These are phyloP conservation scores for Zootoca vivipara DNA, from an alignment of 2,113 vertebrate genomes.

Conservation along the genomic window DNA sequence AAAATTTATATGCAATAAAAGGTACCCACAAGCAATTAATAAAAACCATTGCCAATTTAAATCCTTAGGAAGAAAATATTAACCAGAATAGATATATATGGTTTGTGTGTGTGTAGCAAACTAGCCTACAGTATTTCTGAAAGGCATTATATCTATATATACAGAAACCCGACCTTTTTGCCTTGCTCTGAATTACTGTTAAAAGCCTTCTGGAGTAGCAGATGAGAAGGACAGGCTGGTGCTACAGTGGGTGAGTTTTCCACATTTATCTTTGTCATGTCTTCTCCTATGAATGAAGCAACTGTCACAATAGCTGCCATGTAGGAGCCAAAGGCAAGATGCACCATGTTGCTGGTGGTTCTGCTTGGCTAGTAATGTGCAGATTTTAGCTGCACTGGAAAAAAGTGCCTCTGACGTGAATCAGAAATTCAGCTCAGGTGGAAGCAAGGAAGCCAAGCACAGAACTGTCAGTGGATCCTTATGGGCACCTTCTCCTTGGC, in stretches of 20 bases:
- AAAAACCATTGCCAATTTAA: conserved; percentile 46
- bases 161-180: neutral
- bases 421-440: rapidly evolving
- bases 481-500: neutral
- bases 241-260: rapidly evolving
- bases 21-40: conserved; percentile 37
- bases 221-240: rapidly evolving
- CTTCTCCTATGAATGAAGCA: neutral
- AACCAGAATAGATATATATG: too few relatives aligned
- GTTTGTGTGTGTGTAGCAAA: neutral
- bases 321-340: neutral
- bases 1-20: conserved; percentile 44
- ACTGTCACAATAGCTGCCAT: rapidly evolving
- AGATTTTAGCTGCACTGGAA: neutral
- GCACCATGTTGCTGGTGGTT: neutral
- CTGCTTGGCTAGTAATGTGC: rapidly evolving
- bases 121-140: neutral
- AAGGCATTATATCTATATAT: neutral
- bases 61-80: conserved; percentile 14
- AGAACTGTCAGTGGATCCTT: neutral
- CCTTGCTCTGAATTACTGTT: neutral
- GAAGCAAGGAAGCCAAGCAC: neutral
- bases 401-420: neutral
- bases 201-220: rapidly evolving
- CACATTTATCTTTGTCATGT: neutral